A percentile compares a stretch with the other conserved stretches of the same genome.
Conservation (phyloP, 2,888 invertebrate species). For the Macaria liturata region DNA sequence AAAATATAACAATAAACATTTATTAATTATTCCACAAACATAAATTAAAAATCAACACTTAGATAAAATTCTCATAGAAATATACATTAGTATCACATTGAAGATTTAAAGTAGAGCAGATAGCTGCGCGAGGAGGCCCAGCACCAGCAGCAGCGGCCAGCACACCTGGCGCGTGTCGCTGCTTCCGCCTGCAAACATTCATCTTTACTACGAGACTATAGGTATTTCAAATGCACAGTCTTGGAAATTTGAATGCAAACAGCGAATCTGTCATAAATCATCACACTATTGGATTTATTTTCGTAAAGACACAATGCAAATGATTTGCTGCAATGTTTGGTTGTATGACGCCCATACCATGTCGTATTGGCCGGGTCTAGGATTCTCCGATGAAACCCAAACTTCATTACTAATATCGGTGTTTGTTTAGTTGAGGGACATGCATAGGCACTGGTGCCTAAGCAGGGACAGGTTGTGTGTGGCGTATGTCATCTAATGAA, state of each 20-base stretch:
- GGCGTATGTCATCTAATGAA: too few relatives aligned
- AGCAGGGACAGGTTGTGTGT: too few relatives aligned
- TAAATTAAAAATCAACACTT: conserved; percentile 45
- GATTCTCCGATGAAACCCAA: conserved; percentile 2
- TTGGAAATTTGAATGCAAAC: too few relatives aligned
- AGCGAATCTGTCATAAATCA: too few relatives aligned
- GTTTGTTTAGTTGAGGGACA: conserved; percentile 1
- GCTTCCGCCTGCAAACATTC: conserved; percentile 20
- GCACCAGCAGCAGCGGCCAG: conserved; percentile 35
- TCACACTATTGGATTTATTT: too few relatives aligned
- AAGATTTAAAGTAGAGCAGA: conserved; percentile 28
- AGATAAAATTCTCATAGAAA: conserved; percentile 32
- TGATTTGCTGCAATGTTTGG: too few relatives aligned
- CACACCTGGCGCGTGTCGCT: conserved; percentile 25
- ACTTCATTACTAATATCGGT: conserved; percentile 4
- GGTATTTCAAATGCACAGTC: too few relatives aligned
- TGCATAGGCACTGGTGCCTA: conserved; percentile 1
- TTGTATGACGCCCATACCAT: conserved; percentile 4
- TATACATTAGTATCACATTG: conserved; percentile 53
- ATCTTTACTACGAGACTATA: too few relatives aligned
- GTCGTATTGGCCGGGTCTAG: conserved; percentile 15
- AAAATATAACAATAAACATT: conserved; percentile 27
- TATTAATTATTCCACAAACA: conserved; percentile 38
- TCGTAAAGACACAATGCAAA: too few relatives aligned
- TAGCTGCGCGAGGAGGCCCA: conserved; percentile 31